Percentiles rank a stretch among this genome's conserved stretches.
These are phyloP conservation scores for Neuroterus valhalla DNA, from an alignment of 1,140 invertebrate genomes.

Conservation along the genomic window DNA sequence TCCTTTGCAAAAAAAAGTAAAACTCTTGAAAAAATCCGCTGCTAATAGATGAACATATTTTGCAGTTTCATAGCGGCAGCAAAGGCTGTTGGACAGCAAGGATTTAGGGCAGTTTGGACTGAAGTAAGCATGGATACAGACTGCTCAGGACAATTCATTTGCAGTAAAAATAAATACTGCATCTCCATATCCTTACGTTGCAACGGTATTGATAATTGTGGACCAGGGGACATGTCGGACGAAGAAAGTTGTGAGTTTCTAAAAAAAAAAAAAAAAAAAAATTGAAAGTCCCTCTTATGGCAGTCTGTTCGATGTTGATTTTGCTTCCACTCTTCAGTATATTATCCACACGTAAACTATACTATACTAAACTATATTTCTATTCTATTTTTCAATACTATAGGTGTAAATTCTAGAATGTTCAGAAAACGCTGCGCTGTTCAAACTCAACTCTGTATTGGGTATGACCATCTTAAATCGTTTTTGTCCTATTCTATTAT, in stretches of 20 bases:
- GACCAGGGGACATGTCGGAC: constrained; percentile 85
- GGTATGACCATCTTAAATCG: neutral
- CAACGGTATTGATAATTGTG: constrained; percentile 88
- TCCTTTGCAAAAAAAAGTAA: neutral
- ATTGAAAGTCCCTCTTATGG: constrained; percentile 51
- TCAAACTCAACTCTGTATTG: constrained; percentile 37
- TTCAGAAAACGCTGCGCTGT: constrained; percentile 45
- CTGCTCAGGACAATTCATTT: constrained; percentile 79
- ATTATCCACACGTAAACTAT: constrained; percentile 49
- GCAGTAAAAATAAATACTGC: constrained; percentile 83
- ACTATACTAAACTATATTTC: constrained; percentile 36
- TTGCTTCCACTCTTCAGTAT: constrained; percentile 58
- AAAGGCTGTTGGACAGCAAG: constrained; percentile 86
- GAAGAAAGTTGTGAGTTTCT: constrained; percentile 87
- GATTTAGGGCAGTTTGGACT: constrained; percentile 93
- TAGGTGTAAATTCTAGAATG: constrained; percentile 44
- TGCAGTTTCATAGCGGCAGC: constrained; percentile 88
- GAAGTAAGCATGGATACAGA: constrained; percentile 81
- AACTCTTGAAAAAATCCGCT: neutral
- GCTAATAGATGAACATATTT: constrained; percentile 56
- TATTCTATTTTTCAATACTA: constrained; percentile 3
- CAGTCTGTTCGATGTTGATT: constrained; percentile 62
- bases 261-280: constrained; percentile 34
- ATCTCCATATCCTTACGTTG: constrained; percentile 86
- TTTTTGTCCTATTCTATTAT: neutral